Evolutionary conservation across 2,797 vertebrate species (phyloP), one percentile per base, ranked within the genome.

Genomic region (Liasis olivaceus): DNA sequence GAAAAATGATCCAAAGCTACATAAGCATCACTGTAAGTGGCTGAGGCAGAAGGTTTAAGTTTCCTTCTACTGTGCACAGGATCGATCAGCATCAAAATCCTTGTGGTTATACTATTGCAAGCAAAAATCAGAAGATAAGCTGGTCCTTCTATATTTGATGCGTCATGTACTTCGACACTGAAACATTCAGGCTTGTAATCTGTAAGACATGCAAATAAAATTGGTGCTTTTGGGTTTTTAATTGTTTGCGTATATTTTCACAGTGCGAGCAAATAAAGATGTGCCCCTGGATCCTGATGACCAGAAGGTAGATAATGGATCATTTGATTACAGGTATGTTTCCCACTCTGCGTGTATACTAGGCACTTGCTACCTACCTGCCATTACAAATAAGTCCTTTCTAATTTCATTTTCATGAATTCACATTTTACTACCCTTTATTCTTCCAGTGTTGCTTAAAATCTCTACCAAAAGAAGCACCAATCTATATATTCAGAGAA

Each of bases 231-330:
- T 0, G n/a, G 28, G 31, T 28, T 59, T 69, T 20, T 89, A 94
- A 90, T 81, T 42, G 2, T 93, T 85, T 95, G 92, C 92, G 96
- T 95, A 3, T 22, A 64, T 42, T 24, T 47, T 84, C 91, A 92
- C 95, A 99, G 99, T 99, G 15, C 98, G 99, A 95, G 99, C 99
- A 94, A 99, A 99, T 96, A 99, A 99, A 97, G 99, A 99, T 5
- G 98, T 99, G 11, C 98, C 99, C 0, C 97, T 99, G 91, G 99
- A 99, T 12, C 97, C 98, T 0, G 99, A 99, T 92, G 99, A 99
- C 95, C 98, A 99, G 95, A 99, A 99, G 90, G 99, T 99, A 93
- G 99, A 98, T 90, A 99, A 99, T 0, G 99, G 99, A 88, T 99
- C 99, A 0, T 99, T 99, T 85, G 99, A 99, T 97, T 99, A 99